Conservation (phyloP, 2,113 vertebrate species). For the Ochotona princeps region DNA sequence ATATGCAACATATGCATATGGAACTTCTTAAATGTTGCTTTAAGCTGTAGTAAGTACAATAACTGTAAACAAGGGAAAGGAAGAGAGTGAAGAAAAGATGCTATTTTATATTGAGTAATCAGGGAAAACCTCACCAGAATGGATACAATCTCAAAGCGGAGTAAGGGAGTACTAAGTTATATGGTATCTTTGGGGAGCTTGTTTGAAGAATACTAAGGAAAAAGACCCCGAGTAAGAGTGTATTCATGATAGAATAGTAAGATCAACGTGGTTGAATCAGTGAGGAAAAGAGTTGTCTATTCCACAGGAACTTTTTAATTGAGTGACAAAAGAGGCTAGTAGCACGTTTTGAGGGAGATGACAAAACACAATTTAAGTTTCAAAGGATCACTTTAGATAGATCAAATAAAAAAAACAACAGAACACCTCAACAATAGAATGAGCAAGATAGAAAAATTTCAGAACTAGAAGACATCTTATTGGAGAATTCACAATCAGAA, state of each 20-base stretch:
- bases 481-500: no score
- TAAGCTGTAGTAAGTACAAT: constrained; percentile 15
- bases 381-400: constrained; percentile 21
- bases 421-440: no score
- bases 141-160: not conserved
- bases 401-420: no score
- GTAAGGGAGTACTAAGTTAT: not conserved
- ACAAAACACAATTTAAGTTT: not conserved
- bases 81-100: constrained; percentile 37
- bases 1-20: no score
- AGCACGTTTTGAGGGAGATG: constrained; percentile 2
- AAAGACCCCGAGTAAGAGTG: not conserved
- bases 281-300: not conserved
- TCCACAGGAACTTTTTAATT: constrained; percentile 24
- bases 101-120: not conserved
- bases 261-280: not conserved
- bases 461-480: no score
- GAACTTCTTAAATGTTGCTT: not conserved
- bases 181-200: not conserved
- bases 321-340: constrained; percentile 27
- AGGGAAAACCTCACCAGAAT: not conserved
- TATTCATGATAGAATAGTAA: not conserved
- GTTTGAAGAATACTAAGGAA: not conserved
- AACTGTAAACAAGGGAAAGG: constrained; percentile 2
- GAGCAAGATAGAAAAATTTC: no score